Evolutionary conservation across 2,888 invertebrate species (phyloP).

Genomic region (Plusia festucae): DNA sequence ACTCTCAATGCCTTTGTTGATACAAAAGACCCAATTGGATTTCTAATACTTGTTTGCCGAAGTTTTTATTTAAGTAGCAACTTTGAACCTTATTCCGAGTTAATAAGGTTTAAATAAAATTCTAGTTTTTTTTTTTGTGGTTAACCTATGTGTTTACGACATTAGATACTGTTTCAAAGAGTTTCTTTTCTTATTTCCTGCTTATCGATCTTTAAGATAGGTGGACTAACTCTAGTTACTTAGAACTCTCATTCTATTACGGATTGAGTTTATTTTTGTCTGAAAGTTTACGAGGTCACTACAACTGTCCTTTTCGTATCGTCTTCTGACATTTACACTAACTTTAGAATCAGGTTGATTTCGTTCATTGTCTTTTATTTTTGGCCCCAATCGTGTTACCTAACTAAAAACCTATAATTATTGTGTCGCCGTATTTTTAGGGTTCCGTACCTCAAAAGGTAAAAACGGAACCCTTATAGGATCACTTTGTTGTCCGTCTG

Average conservation of each 20-base stretch:
- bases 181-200: background rate
- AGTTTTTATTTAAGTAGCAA: no score
- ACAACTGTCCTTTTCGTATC: background rate
- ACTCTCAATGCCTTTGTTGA: no score
- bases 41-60: no score
- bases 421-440: background rate
- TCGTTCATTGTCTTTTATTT: background rate
- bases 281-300: slow-evolving; percentile 4
- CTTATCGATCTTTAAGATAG: background rate
- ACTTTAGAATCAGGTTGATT: background rate
- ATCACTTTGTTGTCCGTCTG: no score
- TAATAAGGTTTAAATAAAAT: no score
- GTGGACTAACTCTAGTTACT: background rate
- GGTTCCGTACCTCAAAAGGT: no score
- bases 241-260: background rate
- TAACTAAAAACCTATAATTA: background rate
- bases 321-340: slow-evolving; percentile 1
- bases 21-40: no score
- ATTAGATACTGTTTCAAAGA: background rate
- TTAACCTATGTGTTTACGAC: no score
- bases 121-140: no score
- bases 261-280: background rate
- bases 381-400: background rate
- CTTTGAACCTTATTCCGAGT: no score
- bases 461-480: no score